Conservation (phyloP, 92 coral and sea anemone species). For the Epizoanthus fatuus region DNA sequence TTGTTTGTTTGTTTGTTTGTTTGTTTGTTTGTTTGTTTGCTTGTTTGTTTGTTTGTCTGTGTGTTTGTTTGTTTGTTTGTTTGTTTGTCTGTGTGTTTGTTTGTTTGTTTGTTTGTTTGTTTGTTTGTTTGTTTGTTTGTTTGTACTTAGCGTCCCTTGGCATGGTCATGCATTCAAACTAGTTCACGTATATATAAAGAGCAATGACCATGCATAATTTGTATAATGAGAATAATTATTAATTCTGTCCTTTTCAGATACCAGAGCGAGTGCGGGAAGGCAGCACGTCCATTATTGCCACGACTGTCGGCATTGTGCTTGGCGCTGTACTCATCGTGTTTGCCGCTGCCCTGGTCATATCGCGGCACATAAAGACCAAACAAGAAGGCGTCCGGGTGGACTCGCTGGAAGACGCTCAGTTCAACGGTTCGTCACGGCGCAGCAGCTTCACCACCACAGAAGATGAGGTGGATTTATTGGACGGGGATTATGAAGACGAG, state of each 20-base stretch:
- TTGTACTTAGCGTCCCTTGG: no score
- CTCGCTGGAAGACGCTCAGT: slow-evolving; percentile 78
- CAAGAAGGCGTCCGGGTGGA: slow-evolving; percentile 69
- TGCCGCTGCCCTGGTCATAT: slow-evolving; percentile 65
- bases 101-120: no score
- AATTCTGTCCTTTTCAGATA: slow-evolving; percentile 53
- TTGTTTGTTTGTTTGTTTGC: no score
- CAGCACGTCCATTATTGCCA: slow-evolving; percentile 82
- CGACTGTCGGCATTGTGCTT: slow-evolving; percentile 88
- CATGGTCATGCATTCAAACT: no score
- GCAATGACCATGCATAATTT: no score
- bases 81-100: no score
- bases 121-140: no score
- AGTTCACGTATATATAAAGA: no score
- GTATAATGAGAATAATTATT: no score
- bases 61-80: no score
- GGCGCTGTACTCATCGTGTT: slow-evolving; percentile 85
- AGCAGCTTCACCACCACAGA: slow-evolving; percentile 88
- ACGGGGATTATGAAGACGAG: slow-evolving; percentile 95
- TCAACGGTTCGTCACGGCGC: slow-evolving; percentile 84
- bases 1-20: no score
- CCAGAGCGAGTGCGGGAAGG: slow-evolving; percentile 79
- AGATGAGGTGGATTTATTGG: slow-evolving; percentile 86
- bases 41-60: no score
- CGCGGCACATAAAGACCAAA: slow-evolving; percentile 68